These are phyloP conservation scores for Amorpha juglandis DNA, from an alignment of 2,888 invertebrate species.

Conservation along the genomic window DNA sequence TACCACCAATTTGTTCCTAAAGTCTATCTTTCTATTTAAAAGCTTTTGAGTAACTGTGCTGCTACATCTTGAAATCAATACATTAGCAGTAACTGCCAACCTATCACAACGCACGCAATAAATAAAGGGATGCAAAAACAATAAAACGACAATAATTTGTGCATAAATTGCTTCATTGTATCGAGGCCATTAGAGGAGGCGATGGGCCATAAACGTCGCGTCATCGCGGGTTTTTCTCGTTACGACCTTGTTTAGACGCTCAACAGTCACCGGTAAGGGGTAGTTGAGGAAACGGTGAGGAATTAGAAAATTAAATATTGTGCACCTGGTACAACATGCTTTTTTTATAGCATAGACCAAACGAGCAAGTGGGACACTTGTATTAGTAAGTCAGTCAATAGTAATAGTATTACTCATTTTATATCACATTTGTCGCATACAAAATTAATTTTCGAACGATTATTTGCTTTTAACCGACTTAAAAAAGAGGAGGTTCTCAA, in stretches of 20 bases:
- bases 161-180: constrained; percentile 28
- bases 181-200: constrained; percentile 33
- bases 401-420: too few species aligned
- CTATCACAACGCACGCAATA: background rate
- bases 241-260: constrained; percentile 38
- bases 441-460: too few species aligned
- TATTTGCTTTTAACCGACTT: too few species aligned
- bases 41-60: background rate
- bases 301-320: background rate
- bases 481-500: too few species aligned
- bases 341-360: background rate
- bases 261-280: constrained; percentile 12
- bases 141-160: constrained; percentile 20
- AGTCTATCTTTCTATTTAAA: too few species aligned
- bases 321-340: too few species aligned
- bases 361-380: too few species aligned
- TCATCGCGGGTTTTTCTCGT: constrained; percentile 33
- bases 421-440: too few species aligned
- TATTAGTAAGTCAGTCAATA: too few species aligned
- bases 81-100: background rate
- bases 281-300: background rate
- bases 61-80: background rate
- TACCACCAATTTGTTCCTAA: too few species aligned
- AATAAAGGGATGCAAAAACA: constrained; percentile 15
- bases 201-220: constrained; percentile 40